phyloP scores from a whole-genome alignment of 2,797 vertebrate species.

The Rhinichthys osculus region DNA sequence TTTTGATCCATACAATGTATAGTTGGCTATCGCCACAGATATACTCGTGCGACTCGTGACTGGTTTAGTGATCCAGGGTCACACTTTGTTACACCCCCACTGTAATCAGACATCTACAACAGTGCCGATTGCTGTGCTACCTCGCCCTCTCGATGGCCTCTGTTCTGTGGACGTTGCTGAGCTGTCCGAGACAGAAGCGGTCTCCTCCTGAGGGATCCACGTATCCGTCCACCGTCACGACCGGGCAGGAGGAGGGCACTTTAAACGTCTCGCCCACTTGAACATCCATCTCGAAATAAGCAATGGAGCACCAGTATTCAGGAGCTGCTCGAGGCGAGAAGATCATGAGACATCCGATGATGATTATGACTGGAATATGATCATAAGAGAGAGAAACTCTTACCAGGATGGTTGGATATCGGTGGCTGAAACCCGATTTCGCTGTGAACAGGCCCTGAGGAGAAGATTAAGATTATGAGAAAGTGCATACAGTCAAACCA shows the following conservation, averaged over 20 bases:
- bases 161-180: slow-evolving; percentile 97
- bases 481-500: no score
- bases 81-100: no score
- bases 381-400: slow-evolving; percentile 62
- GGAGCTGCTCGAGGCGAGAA: slow-evolving; percentile 80
- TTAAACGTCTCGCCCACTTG: slow-evolving; percentile 98
- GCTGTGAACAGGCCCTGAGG: slow-evolving; percentile 91
- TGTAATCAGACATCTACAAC: no score
- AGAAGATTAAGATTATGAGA: slow-evolving; percentile 37
- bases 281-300: slow-evolving; percentile 99
- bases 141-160: slow-evolving; percentile 98
- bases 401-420: slow-evolving; percentile 96
- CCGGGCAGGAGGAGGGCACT: slow-evolving; percentile 93
- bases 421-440: slow-evolving; percentile 97
- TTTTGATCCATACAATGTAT: no score
- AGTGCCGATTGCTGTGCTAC: slow-evolving; percentile 43
- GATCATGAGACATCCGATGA: background rate
- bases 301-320: slow-evolving; percentile 98
- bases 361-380: background rate
- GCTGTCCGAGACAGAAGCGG: slow-evolving; percentile 95
- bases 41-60: no score
- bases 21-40: no score
- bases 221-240: slow-evolving; percentile 96
- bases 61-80: no score
- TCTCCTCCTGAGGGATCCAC: slow-evolving; percentile 98